A percentile compares a stretch with the other conserved stretches of the same genome.
Conservation (phyloP, 2,797 vertebrate species). For the Vireo griseus region DNA sequence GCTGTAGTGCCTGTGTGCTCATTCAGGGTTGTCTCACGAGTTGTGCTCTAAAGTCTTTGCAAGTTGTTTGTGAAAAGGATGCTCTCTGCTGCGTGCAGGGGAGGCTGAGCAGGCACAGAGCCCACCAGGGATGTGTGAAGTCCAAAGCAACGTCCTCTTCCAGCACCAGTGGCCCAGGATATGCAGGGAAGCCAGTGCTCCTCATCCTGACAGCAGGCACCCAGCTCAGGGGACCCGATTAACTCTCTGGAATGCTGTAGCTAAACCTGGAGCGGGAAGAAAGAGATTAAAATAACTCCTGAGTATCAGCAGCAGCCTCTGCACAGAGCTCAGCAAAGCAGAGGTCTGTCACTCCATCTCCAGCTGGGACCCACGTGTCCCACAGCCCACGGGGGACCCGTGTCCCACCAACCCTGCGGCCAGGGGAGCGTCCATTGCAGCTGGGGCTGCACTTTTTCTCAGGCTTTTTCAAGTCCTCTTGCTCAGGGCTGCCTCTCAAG, state of each 20-base stretch:
- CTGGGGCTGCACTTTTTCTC: not conserved
- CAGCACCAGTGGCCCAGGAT: not conserved
- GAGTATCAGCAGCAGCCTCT: not conserved
- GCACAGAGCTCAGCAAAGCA: not conserved
- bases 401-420: not conserved
- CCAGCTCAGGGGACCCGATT: not conserved
- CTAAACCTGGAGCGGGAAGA: not conserved
- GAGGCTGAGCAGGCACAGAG: not conserved
- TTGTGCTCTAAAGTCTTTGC: not conserved
- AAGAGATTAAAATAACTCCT: not conserved
- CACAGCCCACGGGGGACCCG: not conserved
- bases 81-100: not conserved
- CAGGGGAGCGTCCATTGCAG: not conserved
- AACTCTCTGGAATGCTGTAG: not conserved
- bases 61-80: not conserved
- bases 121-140: accelerated
- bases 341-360: not conserved
- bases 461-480: not conserved
- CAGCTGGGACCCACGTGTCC: not conserved
- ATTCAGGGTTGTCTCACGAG: accelerated
- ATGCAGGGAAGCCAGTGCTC: not conserved
- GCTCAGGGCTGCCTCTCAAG: not conserved
- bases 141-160: accelerated
- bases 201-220: not conserved
- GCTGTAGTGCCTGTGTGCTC: accelerated